Evolutionary conservation across 2,797 vertebrate genomes (phyloP).

Genomic region (Cyclopterus lumpus): DNA sequence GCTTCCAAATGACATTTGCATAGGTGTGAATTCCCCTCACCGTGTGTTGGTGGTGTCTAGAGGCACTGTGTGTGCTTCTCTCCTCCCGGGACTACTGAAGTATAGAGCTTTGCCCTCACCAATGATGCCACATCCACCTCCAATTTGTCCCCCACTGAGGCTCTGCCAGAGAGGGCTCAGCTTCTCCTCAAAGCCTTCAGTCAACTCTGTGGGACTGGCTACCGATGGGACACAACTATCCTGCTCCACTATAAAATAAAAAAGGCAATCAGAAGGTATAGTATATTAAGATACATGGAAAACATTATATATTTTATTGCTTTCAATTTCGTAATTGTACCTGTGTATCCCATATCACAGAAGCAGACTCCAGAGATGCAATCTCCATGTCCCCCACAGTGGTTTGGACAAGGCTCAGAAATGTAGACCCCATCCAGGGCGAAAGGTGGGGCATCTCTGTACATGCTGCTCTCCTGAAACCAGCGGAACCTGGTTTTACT

Average conservation of each 20-base stretch:
- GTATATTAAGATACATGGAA: background rate
- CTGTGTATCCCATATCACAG: slow-evolving; percentile 96
- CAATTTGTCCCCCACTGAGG: slow-evolving; percentile 91
- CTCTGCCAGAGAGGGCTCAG: slow-evolving; percentile 96
- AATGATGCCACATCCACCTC: slow-evolving; percentile 92
- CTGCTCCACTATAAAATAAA: slow-evolving; percentile 86
- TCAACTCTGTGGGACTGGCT: slow-evolving; percentile 92
- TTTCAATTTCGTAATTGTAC: slow-evolving; percentile 70
- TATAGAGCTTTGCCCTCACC: slow-evolving; percentile 94
- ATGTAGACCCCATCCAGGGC: slow-evolving; percentile 96
- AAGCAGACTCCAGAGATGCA: slow-evolving; percentile 98
- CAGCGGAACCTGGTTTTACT: slow-evolving; percentile 98
- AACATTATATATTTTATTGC: background rate
- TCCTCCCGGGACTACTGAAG: slow-evolving; percentile 91
- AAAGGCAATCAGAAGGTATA: background rate
- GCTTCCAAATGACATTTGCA: background rate
- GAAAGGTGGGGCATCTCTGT: slow-evolving; percentile 91
- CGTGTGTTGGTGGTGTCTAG: slow-evolving; percentile 96
- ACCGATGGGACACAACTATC: slow-evolving; percentile 93
- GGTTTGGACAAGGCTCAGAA: slow-evolving; percentile 95
- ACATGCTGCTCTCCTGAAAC: slow-evolving; percentile 96
- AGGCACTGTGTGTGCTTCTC: slow-evolving; percentile 92
- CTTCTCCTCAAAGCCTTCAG: slow-evolving; percentile 96
- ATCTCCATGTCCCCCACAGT: slow-evolving; percentile 95
- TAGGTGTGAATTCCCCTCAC: slow-evolving; percentile 69